Percentiles rank a stretch among this genome's conserved stretches.
These are phyloP conservation scores for Odontocolon sp. DNA, from an alignment of 2,888 invertebrate species.

Conservation along the genomic window DNA sequence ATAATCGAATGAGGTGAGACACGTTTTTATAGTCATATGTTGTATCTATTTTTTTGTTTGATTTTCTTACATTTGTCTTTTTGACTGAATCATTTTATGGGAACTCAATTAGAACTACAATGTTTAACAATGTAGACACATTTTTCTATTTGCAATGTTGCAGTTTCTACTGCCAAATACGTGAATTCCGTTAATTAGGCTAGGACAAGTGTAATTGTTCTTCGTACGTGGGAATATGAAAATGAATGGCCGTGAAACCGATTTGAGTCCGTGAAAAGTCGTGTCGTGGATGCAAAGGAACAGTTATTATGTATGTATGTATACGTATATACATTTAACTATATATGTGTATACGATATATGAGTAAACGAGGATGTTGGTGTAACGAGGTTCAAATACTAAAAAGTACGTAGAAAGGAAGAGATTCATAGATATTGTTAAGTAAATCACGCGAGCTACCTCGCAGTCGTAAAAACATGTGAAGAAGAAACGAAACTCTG, in stretches of 20 bases:
- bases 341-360: too few species aligned
- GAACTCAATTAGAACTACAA: too few species aligned
- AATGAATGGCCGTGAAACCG: slow-evolving; percentile 51
- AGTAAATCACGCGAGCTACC: background rate
- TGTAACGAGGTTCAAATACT: background rate
- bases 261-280: slow-evolving; percentile 14
- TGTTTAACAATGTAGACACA: background rate
- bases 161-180: slow-evolving; percentile 51
- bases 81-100: background rate
- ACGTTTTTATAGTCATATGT: too few species aligned
- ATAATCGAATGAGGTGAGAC: background rate
- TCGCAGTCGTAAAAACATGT: slow-evolving; percentile 22
- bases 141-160: background rate
- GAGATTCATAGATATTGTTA: slow-evolving; percentile 1
- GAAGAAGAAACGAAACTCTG: slow-evolving; percentile 19
- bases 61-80: too few species aligned
- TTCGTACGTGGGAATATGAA: slow-evolving; percentile 46
- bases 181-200: slow-evolving; percentile 41
- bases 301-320: too few species aligned
- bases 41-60: too few species aligned
- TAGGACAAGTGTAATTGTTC: slow-evolving; percentile 32
- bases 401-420: background rate
- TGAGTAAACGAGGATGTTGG: too few species aligned
- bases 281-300: background rate
- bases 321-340: too few species aligned